Evolutionary conservation across 2,113 vertebrate genomes (phyloP).

Genomic region (Nestor notabilis): DNA sequence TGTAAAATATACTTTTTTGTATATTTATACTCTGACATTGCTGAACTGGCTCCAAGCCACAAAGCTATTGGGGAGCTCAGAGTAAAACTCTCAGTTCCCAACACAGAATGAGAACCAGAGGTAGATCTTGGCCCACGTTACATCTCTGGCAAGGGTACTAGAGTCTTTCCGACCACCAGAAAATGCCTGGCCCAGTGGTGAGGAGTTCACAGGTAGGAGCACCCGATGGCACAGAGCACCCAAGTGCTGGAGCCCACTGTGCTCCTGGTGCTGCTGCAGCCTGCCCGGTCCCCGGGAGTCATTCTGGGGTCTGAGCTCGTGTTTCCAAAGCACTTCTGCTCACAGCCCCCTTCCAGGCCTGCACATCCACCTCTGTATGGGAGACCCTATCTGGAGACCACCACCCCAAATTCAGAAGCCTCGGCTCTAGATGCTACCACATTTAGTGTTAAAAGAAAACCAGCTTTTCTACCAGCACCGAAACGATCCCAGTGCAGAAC

Average conservation of each 20-base stretch:
- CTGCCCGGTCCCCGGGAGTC: background rate
- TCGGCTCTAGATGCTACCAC: background rate
- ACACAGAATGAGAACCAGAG: background rate
- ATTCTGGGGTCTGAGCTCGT: background rate
- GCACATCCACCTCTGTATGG: background rate
- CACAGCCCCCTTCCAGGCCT: background rate
- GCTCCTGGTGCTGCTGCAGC: background rate
- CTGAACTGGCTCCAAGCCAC: background rate
- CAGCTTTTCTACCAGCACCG: background rate
- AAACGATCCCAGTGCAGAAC: background rate
- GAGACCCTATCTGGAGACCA: background rate
- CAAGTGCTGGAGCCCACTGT: fast-evolving
- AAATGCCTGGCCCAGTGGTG: fast-evolving
- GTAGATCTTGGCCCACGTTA: fast-evolving
- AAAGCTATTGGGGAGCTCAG: fast-evolving
- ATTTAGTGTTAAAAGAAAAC: background rate
- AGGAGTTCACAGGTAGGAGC: background rate
- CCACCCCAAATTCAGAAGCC: background rate
- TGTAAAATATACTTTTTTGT: background rate
- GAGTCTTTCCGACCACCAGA: background rate
- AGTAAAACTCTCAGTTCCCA: background rate
- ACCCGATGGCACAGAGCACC: background rate
- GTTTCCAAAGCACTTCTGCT: background rate
- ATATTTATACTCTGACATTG: background rate
- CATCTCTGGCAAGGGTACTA: background rate